Evolutionary conservation across 2,797 vertebrate species (phyloP).

Genomic region (Adrianichthys oophorus): DNA sequence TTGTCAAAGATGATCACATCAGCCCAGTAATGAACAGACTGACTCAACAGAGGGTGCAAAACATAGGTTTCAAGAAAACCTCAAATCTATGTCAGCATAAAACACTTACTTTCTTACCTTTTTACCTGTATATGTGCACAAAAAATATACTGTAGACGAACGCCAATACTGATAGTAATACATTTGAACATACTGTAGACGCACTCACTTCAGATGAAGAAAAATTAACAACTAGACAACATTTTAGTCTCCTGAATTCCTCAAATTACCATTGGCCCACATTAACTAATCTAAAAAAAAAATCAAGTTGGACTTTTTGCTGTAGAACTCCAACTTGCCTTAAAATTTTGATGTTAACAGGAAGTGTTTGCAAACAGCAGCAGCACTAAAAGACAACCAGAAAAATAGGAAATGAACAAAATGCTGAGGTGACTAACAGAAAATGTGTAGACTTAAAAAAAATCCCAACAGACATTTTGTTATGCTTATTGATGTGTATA

Average conservation of each 20-base stretch:
- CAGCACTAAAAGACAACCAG: background rate
- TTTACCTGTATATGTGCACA: slow-evolving; percentile 10
- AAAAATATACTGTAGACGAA: slow-evolving; percentile 13
- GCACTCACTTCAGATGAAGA: slow-evolving; percentile 31
- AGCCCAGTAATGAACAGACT: slow-evolving; percentile 49
- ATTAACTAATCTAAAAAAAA: slow-evolving; percentile 39
- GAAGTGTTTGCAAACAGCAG: background rate
- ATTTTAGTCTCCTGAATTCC: slow-evolving; percentile 34
- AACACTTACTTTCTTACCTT: slow-evolving; percentile 19
- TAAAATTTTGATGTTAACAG: background rate
- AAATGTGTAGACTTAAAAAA: no score
- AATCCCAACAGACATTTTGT: no score
- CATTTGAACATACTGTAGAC: slow-evolving; percentile 25
- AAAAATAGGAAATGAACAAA: background rate
- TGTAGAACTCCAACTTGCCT: slow-evolving; percentile 8
- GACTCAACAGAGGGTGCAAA: slow-evolving; percentile 38
- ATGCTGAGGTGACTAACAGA: background rate
- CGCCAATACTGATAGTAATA: slow-evolving; percentile 21
- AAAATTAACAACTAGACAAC: slow-evolving; percentile 37
- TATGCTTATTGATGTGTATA: no score
- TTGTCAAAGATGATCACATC: slow-evolving; percentile 78
- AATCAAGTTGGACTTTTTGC: slow-evolving; percentile 40
- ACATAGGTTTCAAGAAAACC: slow-evolving; percentile 35
- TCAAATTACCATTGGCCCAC: slow-evolving; percentile 43
- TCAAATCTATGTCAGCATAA: slow-evolving; percentile 29